Percentiles rank a stretch among this genome's conserved stretches.
phyloP scores from a whole-genome alignment of 2,113 vertebrate species.

The Cololabis saira region DNA sequence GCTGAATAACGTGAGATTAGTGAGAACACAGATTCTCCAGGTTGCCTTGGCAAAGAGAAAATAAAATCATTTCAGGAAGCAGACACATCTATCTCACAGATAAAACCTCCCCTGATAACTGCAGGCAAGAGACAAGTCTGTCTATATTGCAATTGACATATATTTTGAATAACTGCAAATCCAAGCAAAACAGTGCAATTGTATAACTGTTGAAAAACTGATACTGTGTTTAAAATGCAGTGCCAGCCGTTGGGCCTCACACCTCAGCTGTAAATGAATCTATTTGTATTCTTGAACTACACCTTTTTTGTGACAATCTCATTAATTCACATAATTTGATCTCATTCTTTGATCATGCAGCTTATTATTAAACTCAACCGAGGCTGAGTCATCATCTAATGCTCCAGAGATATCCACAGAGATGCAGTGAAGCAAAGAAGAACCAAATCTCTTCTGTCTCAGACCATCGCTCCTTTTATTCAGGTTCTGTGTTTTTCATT shows the following conservation, averaged over 20 bases:
- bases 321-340: background rate
- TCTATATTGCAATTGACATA: background rate
- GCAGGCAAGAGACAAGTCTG: background rate
- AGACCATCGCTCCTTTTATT: background rate
- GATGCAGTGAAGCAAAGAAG: background rate
- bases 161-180: background rate
- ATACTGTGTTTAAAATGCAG: background rate
- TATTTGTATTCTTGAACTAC: background rate
- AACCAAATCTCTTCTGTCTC: conserved; percentile 15
- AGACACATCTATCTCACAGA: background rate
- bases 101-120: background rate
- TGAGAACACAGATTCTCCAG: conserved; percentile 36
- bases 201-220: background rate
- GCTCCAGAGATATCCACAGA: conserved; percentile 13
- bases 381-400: conserved; percentile 53
- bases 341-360: conserved; percentile 41
- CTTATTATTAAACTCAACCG: conserved; percentile 55
- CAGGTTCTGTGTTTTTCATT: conserved; percentile 13
- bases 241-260: background rate
- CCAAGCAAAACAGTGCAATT: background rate
- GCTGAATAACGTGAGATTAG: conserved; percentile 14
- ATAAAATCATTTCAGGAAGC: background rate
- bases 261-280: background rate
- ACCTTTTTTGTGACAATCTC: conserved; percentile 20
- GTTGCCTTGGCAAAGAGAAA: conserved; percentile 28